phyloP scores from a whole-genome alignment of 1,140 invertebrate genomes.

The Bombus picipes region DNA sequence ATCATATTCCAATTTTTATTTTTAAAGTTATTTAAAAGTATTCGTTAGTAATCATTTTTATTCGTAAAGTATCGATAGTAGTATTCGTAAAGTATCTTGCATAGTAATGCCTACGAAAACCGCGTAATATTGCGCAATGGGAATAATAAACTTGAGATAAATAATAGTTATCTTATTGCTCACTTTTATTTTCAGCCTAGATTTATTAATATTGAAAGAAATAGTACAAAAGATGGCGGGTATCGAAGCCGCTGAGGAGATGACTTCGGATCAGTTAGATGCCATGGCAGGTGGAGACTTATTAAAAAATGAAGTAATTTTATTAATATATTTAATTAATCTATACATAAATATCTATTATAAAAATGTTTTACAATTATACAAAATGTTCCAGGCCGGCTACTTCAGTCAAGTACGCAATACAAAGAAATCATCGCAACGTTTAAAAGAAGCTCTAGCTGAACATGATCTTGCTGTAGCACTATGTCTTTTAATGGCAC shows the following conservation, averaged over 20 bases:
- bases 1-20: not conserved
- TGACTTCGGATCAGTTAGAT: conserved; percentile 97
- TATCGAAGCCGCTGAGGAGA: conserved; percentile 97
- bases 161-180: not conserved
- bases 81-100: not conserved
- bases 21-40: not conserved
- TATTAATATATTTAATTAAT: not conserved
- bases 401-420: conserved; percentile 98
- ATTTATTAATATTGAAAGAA: conserved; percentile 97
- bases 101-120: not conserved
- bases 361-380: not conserved
- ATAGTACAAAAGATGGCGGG: conserved; percentile 99
- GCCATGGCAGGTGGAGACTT: conserved; percentile 98
- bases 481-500: conserved; percentile 96
- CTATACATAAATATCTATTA: not conserved
- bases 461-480: conserved; percentile 96
- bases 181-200: conserved; percentile 86
- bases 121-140: not conserved
- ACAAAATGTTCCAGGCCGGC: conserved; percentile 86
- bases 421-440: conserved; percentile 96
- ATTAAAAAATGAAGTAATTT: conserved; percentile 92
- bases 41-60: not conserved
- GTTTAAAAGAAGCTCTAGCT: conserved; percentile 97
- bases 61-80: not conserved
- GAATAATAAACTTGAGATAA: not conserved